These are phyloP conservation scores for Luffia ferchaultella DNA, from an alignment of 2,888 invertebrate genomes.

Conservation along the genomic window DNA sequence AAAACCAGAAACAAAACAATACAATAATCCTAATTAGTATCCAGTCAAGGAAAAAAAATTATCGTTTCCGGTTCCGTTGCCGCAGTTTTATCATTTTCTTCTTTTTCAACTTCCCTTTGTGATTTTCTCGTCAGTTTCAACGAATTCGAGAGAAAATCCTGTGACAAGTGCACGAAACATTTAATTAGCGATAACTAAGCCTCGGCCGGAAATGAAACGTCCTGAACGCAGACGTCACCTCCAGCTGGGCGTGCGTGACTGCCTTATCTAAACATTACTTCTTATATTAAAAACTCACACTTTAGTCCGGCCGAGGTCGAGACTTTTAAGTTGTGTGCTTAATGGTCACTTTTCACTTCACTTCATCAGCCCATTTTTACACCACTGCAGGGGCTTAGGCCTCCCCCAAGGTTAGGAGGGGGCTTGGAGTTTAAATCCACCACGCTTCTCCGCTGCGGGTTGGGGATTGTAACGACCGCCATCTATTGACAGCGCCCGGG, in stretches of 20 bases:
- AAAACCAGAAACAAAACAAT: background rate
- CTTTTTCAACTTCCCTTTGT: slow-evolving; percentile 20
- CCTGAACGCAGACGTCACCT: slow-evolving; percentile 5
- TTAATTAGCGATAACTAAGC: slow-evolving; percentile 40
- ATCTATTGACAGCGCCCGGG: too few species aligned
- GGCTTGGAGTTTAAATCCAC: too few species aligned
- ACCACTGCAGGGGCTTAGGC: too few species aligned
- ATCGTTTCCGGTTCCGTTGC: background rate
- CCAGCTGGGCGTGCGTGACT: background rate
- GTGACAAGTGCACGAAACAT: slow-evolving; percentile 42
- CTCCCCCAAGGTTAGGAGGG: too few species aligned
- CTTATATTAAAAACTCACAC: background rate
- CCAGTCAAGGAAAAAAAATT: background rate
- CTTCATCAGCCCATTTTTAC: too few species aligned
- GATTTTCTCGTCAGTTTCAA: background rate
- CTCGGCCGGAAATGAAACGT: slow-evolving; percentile 41
- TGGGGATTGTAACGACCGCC: too few species aligned
- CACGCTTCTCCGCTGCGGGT: too few species aligned
- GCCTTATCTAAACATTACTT: background rate
- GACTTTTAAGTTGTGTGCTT: too few species aligned
- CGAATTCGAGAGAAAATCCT: slow-evolving; percentile 35
- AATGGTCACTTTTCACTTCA: too few species aligned
- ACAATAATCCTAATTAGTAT: background rate
- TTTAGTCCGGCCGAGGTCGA: background rate
- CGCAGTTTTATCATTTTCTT: too few species aligned